Evolutionary conservation across 1,140 invertebrate species (phyloP).

Genomic region (Acyrthosiphon pisum): DNA sequence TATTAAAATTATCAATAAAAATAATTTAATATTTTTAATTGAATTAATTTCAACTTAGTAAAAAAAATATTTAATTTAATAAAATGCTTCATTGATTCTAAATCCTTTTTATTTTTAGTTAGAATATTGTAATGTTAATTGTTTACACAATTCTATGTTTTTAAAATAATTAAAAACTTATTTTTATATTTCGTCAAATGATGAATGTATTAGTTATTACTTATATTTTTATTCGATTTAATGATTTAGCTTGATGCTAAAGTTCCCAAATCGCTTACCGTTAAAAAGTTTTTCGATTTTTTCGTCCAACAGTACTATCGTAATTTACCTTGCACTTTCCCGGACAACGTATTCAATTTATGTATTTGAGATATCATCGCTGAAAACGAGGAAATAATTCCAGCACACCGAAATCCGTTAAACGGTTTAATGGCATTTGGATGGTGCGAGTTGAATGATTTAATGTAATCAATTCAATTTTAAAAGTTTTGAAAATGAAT

Average conservation of each 20-base stretch:
- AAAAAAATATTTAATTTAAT: background rate
- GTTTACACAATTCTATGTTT: background rate
- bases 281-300: conserved; percentile 49
- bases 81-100: background rate
- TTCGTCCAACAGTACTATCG: conserved; percentile 18
- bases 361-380: conserved; percentile 42
- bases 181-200: conserved; percentile 25
- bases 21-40: background rate
- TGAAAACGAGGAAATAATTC: conserved; percentile 45
- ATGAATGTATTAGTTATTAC: conserved; percentile 13
- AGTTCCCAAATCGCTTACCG: background rate
- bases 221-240: conserved; percentile 16
- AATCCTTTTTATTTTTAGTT: background rate
- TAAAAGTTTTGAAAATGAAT: conserved; percentile 35
- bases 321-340: conserved; percentile 35
- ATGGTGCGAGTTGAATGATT: conserved; percentile 1
- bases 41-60: background rate
- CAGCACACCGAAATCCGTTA: conserved; percentile 26
- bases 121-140: background rate
- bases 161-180: too few relatives aligned
- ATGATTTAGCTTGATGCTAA: background rate
- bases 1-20: background rate
- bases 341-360: conserved; percentile 48
- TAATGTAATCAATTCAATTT: conserved; percentile 18
- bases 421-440: conserved; percentile 33